Percentiles rank a stretch among this genome's conserved stretches.
Evolutionary conservation across 2,797 vertebrate species (phyloP).

Genomic region (Phalanger gymnotis): DNA sequence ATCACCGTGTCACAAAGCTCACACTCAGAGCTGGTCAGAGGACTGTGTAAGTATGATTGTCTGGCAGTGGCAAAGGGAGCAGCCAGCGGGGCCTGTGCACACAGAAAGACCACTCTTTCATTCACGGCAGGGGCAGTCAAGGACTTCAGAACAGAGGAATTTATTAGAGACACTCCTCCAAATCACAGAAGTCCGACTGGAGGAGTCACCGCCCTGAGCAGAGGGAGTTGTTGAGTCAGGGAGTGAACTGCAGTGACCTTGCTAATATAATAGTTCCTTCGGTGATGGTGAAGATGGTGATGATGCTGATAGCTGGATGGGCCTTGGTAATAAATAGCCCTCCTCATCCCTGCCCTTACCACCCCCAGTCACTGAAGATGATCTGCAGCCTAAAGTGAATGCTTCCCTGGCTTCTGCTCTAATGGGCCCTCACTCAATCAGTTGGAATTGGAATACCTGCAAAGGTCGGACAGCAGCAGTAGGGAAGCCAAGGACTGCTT

Average conservation of each 20-base stretch:
- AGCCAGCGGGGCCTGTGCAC: neutral
- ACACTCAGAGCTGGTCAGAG: neutral
- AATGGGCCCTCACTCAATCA: neutral
- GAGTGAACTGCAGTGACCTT: conserved; percentile 68
- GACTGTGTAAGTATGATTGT: neutral
- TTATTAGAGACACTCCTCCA: conserved; percentile 59
- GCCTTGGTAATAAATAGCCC: neutral
- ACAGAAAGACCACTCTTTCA: neutral
- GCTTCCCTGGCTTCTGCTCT: neutral
- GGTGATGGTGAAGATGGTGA: neutral
- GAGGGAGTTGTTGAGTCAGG: neutral
- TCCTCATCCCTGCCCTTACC: neutral
- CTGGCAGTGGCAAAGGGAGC: neutral
- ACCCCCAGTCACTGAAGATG: neutral
- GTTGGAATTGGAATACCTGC: neutral
- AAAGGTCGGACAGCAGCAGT: neutral
- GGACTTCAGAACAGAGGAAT: conserved; percentile 48
- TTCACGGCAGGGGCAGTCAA: conserved; percentile 49
- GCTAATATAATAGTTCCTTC: conserved; percentile 44
- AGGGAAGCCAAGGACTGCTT: neutral
- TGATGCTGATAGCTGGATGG: neutral
- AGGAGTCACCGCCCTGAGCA: neutral
- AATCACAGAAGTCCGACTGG: neutral
- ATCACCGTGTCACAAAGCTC: neutral
- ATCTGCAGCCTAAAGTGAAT: neutral